A percentile compares a stretch with the other conserved stretches of the same genome.
Evolutionary conservation across 1,140 invertebrate species (phyloP).

Genomic region (Calosoma granatense): DNA sequence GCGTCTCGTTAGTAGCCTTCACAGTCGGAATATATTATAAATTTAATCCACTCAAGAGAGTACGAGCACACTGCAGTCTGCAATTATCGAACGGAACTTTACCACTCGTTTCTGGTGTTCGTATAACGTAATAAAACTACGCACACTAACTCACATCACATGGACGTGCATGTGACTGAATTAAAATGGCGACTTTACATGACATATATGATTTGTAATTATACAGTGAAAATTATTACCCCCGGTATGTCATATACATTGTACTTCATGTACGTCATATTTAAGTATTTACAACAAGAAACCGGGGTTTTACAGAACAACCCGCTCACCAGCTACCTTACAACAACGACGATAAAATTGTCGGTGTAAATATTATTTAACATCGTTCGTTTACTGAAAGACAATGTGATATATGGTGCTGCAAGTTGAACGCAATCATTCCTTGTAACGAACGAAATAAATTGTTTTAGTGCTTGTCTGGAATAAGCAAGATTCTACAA

Average conservation of each 20-base stretch:
- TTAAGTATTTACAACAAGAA: not conserved
- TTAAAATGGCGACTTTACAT: too few species aligned
- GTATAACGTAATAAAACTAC: too few species aligned
- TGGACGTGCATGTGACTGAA: too few species aligned
- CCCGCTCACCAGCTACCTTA: not conserved
- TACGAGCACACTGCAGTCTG: not conserved
- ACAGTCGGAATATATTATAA: not conserved
- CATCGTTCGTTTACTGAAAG: not conserved
- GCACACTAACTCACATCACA: too few species aligned
- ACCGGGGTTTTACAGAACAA: too few species aligned
- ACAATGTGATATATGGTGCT: too few species aligned
- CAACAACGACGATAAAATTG: not conserved
- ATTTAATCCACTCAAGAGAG: not conserved
- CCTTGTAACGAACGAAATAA: too few species aligned
- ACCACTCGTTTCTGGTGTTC: not conserved
- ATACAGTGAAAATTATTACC: not conserved
- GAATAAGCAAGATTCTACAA: too few species aligned
- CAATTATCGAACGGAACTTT: not conserved
- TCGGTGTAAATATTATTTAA: not conserved
- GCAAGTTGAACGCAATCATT: too few species aligned
- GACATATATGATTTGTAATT: not conserved
- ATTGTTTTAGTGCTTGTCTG: too few species aligned
- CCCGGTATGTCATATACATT: not conserved
- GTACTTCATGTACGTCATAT: not conserved
- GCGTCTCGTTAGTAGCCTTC: not conserved